Evolutionary conservation across 1,140 invertebrate genomes (phyloP), one percentile per base, ranked within the genome.

Genomic region (Helicoverpa zea): DNA sequence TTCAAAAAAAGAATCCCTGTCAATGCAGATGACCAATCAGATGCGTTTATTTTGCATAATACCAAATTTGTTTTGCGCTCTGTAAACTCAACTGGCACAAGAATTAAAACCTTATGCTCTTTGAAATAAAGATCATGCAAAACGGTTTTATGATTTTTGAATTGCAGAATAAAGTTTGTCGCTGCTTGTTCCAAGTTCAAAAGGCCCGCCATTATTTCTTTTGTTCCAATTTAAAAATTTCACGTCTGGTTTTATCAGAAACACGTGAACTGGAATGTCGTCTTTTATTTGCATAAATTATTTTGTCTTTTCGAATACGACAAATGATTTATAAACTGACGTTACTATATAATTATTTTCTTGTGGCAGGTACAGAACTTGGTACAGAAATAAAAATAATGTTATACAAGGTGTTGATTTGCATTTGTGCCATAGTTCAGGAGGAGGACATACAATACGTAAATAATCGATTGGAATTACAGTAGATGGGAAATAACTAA

Each of bases 181-280:
- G 51, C 59, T 43, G 54, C 64, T 72, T 77, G 72, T 66, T 81
- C 59, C 58, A 72, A 59, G n/a, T 78, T 78, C 76, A 73, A 85
- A 85, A 85, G 77, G 76, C 64, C 76, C 80, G 79, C 80, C 52
- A 59, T 77, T 61, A 74, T 79, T 82, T 72, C 72, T 81, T 85
- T 85, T 83, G 81, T 85, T 85, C 80, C 72, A 83, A 85, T 83
- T 85, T 85, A 80, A 63, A 81, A 83, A 79, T 82, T 79, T 77
- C 78, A 73, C 74, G 73, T 80, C 77, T 59, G 75, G 51, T 76
- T 85, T 83, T 77, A 81, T 83, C 79, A 83, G 54, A 85, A 78
- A 79, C 84, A 83, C 70, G 79, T 85, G 81, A 83, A 83, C 76
- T 85, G 81, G 81, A 85, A 83, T 83, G 72, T 82, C 54, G 56